These are phyloP conservation scores for Cirrhinus mrigala DNA, from an alignment of 2,797 vertebrate species.

Conservation along the genomic window DNA sequence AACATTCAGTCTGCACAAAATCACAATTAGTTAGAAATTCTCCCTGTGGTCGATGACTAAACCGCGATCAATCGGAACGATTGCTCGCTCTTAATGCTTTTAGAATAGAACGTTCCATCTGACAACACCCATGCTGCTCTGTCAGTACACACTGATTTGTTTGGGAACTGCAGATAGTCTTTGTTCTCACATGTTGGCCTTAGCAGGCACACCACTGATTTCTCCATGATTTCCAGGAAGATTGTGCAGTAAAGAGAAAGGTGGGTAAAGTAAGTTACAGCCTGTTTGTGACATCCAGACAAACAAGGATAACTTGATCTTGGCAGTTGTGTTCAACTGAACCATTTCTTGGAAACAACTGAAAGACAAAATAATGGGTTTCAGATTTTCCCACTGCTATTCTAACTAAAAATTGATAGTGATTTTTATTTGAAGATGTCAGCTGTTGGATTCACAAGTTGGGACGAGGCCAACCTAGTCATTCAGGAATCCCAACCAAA, in stretches of 20 bases:
- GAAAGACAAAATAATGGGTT: background rate
- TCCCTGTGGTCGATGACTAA: background rate
- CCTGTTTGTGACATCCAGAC: background rate
- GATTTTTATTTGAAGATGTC: background rate
- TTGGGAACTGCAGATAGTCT: background rate
- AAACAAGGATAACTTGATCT: slow-evolving; percentile 1
- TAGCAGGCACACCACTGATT: background rate
- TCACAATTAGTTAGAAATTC: background rate
- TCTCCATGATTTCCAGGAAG: background rate
- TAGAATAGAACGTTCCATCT: background rate
- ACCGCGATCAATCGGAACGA: background rate
- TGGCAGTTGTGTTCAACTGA: background rate
- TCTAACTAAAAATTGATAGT: background rate
- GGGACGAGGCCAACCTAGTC: background rate
- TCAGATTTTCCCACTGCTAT: background rate
- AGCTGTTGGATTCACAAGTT: background rate
- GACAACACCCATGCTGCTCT: background rate
- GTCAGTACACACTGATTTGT: background rate
- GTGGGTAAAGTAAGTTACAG: background rate
- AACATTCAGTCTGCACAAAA: background rate
- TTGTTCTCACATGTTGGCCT: background rate
- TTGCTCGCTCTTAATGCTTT: background rate
- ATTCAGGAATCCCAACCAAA: background rate
- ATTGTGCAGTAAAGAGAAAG: background rate
- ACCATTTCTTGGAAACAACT: background rate